Conservation (phyloP, 2,888 invertebrate species). For the Drosophila pseudotakahashii region DNA sequence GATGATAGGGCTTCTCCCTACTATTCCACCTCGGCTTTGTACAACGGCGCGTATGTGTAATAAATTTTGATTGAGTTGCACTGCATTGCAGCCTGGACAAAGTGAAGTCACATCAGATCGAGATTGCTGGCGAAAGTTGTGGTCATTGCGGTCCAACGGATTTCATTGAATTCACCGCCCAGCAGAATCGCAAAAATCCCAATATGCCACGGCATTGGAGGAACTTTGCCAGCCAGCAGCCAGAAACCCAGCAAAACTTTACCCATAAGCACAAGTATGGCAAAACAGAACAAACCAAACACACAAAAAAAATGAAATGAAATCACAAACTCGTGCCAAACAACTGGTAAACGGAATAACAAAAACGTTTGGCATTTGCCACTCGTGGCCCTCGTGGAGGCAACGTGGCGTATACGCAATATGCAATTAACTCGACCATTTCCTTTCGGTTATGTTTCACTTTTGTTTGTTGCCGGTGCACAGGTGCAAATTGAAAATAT, state of each 20-base stretch:
- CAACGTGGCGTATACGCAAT: constrained; percentile 68
- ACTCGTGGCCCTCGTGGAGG: constrained; percentile 18
- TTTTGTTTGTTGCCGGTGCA: constrained; percentile 29
- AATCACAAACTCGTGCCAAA: constrained; percentile 18
- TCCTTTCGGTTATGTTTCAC: constrained; percentile 38
- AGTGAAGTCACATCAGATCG: constrained; percentile 31
- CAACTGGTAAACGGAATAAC: constrained; percentile 22
- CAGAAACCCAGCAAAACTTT: constrained; percentile 58
- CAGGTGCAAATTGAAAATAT: constrained; percentile 72
- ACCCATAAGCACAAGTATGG: constrained; percentile 64
- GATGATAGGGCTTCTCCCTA: constrained; percentile 6
- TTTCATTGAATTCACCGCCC: constrained; percentile 41
- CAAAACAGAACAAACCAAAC: constrained; percentile 48
- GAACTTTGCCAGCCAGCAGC: constrained; percentile 29
- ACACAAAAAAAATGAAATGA: constrained; percentile 25
- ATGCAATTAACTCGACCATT: constrained; percentile 74
- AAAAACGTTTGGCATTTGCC: constrained; percentile 38
- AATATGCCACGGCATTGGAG: too few species aligned
- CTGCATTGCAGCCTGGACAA: constrained; percentile 57
- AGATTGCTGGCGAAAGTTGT: constrained; percentile 47
- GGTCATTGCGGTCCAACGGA: constrained; percentile 50
- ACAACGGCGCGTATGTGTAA: constrained; percentile 70
- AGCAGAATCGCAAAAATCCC: constrained; percentile 51
- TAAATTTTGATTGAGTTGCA: constrained; percentile 76
- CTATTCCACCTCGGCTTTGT: constrained; percentile 13